A percentile compares a stretch with the other conserved stretches of the same genome.
Conservation (phyloP, 1,140 invertebrate species). For the Pseudachorutes palmiensis region DNA sequence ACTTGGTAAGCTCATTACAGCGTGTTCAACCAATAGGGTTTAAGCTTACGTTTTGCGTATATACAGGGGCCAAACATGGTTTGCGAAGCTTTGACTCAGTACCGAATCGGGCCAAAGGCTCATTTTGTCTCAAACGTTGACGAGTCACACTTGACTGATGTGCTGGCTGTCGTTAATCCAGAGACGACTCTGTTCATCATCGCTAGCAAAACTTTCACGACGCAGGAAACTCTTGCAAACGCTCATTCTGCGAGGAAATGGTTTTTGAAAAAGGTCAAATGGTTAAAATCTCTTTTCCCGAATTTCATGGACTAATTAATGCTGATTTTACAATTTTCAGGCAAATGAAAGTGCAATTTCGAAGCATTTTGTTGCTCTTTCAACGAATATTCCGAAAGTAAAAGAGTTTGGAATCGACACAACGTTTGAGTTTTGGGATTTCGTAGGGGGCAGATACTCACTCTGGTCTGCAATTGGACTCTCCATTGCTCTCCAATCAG, state of each 20-base stretch:
- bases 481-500: conserved; percentile 87
- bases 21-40: conserved; percentile 5
- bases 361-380: conserved; percentile 96
- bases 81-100: conserved; percentile 92
- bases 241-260: conserved; percentile 92
- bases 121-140: conserved; percentile 99
- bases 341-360: conserved; percentile 61
- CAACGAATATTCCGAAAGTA: conserved; percentile 87
- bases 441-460: conserved; percentile 97
- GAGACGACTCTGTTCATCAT: conserved; percentile 97
- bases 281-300: conserved; percentile 9
- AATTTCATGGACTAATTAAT: neutral
- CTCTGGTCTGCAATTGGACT: conserved; percentile 98
- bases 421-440: conserved; percentile 99
- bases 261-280: conserved; percentile 61
- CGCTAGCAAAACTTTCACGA: conserved; percentile 98
- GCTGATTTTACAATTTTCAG: too few species aligned
- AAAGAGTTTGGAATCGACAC: conserved; percentile 97
- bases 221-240: conserved; percentile 99
- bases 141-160: conserved; percentile 94
- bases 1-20: conserved; percentile 57
- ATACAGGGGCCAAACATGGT: conserved; percentile 92
- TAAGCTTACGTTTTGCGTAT: conserved; percentile 10
- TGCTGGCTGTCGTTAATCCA: conserved; percentile 78
- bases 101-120: conserved; percentile 73